These are phyloP conservation scores for Acanthurus lineatus DNA, from an alignment of 2,797 vertebrate genomes.

Conservation along the genomic window DNA sequence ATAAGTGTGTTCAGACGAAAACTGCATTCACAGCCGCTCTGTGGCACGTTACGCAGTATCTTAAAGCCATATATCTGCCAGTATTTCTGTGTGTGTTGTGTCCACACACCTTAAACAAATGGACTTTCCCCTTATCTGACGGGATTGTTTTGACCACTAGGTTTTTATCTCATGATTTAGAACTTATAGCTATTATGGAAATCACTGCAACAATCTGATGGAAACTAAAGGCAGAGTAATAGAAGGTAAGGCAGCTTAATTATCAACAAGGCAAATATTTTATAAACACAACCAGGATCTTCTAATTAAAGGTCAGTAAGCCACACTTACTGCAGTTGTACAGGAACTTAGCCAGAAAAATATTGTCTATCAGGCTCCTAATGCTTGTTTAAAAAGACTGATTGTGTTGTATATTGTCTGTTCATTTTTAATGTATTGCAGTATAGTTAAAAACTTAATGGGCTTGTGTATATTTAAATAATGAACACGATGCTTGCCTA, in stretches of 20 bases:
- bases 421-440: neutral
- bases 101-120: slow-evolving; percentile 41
- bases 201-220: slow-evolving; percentile 52
- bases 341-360: slow-evolving; percentile 11
- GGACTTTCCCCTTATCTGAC: slow-evolving; percentile 22
- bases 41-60: slow-evolving; percentile 43
- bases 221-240: slow-evolving; percentile 49
- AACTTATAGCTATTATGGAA: slow-evolving; percentile 46
- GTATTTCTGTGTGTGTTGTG: slow-evolving; percentile 23
- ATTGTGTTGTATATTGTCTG: slow-evolving; percentile 3
- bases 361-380: neutral
- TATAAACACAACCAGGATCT: slow-evolving; percentile 21
- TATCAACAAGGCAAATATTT: slow-evolving; percentile 44
- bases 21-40: slow-evolving; percentile 59
- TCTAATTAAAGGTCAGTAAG: slow-evolving; percentile 43
- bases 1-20: slow-evolving; percentile 71
- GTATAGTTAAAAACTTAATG: neutral
- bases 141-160: slow-evolving; percentile 55
- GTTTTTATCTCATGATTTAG: slow-evolving; percentile 52
- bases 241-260: slow-evolving; percentile 52
- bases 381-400: slow-evolving; percentile 5
- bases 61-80: slow-evolving; percentile 53
- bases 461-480: neutral
- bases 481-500: neutral
- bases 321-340: neutral